Evolutionary conservation across 37 sponge, comb jelly and placozoan genomes (phyloP).

Genomic region (Axinella damicornis): DNA sequence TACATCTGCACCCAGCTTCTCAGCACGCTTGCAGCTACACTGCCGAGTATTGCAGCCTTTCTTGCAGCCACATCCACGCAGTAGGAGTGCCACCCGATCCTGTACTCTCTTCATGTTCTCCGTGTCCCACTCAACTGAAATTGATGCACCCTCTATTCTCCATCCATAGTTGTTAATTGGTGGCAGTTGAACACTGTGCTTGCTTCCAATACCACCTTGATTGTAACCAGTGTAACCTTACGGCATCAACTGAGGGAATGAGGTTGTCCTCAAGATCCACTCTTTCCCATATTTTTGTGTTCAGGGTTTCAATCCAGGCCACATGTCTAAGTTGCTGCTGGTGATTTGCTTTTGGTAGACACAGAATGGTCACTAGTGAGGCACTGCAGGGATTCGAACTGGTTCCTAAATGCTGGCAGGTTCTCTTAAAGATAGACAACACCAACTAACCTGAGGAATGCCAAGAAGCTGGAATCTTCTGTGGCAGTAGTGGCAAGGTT

Average conservation of each 20-base stretch:
- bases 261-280: background rate
- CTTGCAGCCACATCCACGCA: conserved; percentile 13
- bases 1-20: too few relatives aligned
- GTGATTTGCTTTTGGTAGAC: too few relatives aligned
- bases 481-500: background rate
- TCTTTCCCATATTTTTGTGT: background rate
- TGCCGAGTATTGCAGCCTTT: background rate
- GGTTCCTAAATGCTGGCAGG: conserved; percentile 1
- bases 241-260: background rate
- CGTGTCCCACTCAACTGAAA: conserved; percentile 16
- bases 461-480: background rate
- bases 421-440: background rate
- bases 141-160: background rate
- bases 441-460: background rate
- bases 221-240: conserved; percentile 6
- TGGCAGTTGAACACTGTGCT: background rate
- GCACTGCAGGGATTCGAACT: background rate
- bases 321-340: too few relatives aligned
- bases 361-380: background rate
- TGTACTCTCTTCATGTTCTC: background rate
- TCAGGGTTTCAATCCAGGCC: too few relatives aligned
- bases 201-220: conserved; percentile 3
- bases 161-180: conserved; percentile 13
- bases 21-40: background rate
- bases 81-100: background rate